A percentile compares a stretch with the other conserved stretches of the same genome.
Evolutionary conservation across 2,888 invertebrate genomes (phyloP).

Genomic region (Nasonovia ribisnigri): DNA sequence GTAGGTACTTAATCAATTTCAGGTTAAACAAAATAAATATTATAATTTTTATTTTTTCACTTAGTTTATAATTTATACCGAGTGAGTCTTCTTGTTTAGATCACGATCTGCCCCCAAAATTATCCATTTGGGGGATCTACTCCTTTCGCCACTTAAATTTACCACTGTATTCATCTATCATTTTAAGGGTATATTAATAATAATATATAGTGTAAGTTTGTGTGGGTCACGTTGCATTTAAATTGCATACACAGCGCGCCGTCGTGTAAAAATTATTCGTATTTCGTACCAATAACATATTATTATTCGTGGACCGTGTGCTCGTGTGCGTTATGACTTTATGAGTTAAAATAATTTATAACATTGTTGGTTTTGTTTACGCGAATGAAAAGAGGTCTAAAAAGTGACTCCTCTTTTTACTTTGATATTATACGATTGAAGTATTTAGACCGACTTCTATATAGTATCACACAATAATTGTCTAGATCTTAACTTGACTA

Average conservation of each 20-base stretch:
- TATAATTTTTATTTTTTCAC: not conserved
- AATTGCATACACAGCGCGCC: not conserved
- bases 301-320: not conserved
- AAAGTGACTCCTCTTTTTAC: not conserved
- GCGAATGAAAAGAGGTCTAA: not conserved
- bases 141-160: not conserved
- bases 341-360: not conserved
- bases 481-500: not conserved
- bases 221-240: not conserved
- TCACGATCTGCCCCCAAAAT: not conserved
- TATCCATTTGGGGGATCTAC: not conserved
- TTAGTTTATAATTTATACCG: not conserved
- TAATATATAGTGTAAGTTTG: not conserved
- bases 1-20: not conserved
- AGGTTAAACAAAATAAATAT: not conserved
- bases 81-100: not conserved
- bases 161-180: not conserved
- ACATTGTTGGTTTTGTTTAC: not conserved
- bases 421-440: not conserved
- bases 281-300: not conserved
- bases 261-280: not conserved
- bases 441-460: not conserved
- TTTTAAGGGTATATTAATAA: not conserved
- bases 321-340: not conserved
- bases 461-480: not conserved